phyloP scores from a whole-genome alignment of 2,797 vertebrate species.

The Selene dorsalis region DNA sequence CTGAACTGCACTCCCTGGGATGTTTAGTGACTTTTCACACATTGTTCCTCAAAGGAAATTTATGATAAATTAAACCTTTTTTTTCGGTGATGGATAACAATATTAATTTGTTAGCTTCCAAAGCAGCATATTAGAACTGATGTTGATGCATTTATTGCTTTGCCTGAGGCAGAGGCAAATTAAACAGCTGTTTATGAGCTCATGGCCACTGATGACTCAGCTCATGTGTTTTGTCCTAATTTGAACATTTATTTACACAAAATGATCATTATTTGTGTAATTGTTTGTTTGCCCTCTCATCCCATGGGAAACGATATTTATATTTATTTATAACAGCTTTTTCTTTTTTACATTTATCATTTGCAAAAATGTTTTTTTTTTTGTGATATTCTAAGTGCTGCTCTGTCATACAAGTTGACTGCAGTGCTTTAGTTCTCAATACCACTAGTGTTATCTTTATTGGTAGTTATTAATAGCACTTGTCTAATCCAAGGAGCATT shows the following conservation, averaged over 20 bases:
- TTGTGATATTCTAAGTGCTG: not conserved
- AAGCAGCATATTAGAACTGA: conserved; percentile 11
- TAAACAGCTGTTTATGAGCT: not conserved
- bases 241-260: not conserved
- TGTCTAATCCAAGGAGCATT: not conserved
- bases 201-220: not conserved
- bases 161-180: conserved; percentile 13
- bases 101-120: conserved; percentile 1
- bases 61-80: conserved; percentile 1
- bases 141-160: not conserved
- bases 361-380: not conserved
- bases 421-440: not conserved
- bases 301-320: not conserved
- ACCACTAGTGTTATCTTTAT: not conserved
- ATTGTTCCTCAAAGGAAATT: not conserved
- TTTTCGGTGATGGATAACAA: not conserved
- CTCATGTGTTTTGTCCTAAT: not conserved
- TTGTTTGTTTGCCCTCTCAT: not conserved
- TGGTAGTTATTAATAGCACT: not conserved
- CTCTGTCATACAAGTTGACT: not conserved
- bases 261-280: not conserved
- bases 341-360: not conserved
- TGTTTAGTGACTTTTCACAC: not conserved
- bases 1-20: not conserved
- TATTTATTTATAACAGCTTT: no score